phyloP scores from a whole-genome alignment of 2,797 vertebrate species.

The Streptopelia turtur region DNA sequence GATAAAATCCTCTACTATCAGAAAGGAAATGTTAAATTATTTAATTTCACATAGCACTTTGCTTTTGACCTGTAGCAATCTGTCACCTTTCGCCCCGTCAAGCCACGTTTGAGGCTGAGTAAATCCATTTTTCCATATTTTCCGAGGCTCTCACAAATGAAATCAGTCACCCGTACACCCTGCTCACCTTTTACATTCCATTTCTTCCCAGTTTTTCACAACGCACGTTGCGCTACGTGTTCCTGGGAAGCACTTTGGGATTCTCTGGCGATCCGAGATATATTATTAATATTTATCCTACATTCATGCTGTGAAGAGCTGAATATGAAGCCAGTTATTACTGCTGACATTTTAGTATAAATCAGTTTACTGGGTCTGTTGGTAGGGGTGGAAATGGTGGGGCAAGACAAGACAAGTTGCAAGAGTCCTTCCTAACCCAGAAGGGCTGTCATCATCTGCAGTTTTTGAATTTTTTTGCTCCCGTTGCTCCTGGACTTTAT shows the following conservation, averaged over 20 bases:
- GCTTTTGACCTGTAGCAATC: not conserved
- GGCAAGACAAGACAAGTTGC: not conserved
- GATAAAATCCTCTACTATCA: not conserved
- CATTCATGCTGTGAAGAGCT: not conserved
- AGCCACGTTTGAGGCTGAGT: not conserved
- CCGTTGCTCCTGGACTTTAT: not conserved
- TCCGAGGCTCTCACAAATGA: not conserved
- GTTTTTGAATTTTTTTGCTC: not conserved
- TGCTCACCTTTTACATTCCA: not conserved
- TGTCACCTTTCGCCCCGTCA: not conserved
- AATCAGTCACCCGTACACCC: accelerated
- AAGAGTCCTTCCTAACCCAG: not conserved
- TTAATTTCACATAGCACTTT: not conserved
- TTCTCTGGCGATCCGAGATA: not conserved
- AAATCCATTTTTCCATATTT: not conserved
- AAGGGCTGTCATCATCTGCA: not conserved
- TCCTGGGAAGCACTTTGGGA: not conserved
- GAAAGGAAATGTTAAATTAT: not conserved
- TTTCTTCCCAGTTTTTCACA: not conserved
- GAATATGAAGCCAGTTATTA: not conserved
- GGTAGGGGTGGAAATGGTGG: not conserved
- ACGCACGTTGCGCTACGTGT: accelerated
- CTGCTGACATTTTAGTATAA: not conserved
- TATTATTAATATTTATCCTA: not conserved
- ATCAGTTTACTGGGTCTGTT: not conserved